A percentile compares a stretch with the other conserved stretches of the same genome.
Conservation (phyloP, 2,113 vertebrate species). For the Sturnus vulgaris region DNA sequence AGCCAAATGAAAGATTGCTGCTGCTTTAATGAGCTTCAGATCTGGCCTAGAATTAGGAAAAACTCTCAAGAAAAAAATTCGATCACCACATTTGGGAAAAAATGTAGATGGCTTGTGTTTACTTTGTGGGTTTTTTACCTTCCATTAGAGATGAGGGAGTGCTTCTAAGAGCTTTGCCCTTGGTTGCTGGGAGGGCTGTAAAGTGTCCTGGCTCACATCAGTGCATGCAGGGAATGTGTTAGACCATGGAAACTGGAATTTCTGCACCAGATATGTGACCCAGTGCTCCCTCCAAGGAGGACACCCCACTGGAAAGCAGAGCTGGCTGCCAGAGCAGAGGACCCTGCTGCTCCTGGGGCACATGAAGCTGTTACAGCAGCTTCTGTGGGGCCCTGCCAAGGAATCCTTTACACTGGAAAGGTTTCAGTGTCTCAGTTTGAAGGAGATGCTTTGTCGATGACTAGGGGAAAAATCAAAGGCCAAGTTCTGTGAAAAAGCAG, state of each 20-base stretch:
- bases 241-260: not conserved
- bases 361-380: not conserved
- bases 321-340: not conserved
- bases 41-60: constrained; percentile 6
- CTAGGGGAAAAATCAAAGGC: not conserved
- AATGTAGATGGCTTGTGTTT: not conserved
- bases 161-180: not conserved
- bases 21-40: not conserved
- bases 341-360: not conserved
- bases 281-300: not conserved
- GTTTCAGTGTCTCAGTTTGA: not conserved
- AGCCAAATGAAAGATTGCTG: not conserved
- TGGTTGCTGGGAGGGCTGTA: not conserved
- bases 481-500: not conserved
- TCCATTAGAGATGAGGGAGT: not conserved
- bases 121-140: not conserved
- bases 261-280: not conserved
- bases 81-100: not conserved
- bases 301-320: not conserved
- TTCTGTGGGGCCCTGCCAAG: not conserved
- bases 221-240: not conserved
- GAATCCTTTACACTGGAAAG: not conserved
- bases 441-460: not conserved
- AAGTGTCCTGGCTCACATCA: not conserved
- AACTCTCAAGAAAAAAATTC: not conserved